Conservation (phyloP, 2,113 vertebrate species). For the Barbus barbus region DNA sequence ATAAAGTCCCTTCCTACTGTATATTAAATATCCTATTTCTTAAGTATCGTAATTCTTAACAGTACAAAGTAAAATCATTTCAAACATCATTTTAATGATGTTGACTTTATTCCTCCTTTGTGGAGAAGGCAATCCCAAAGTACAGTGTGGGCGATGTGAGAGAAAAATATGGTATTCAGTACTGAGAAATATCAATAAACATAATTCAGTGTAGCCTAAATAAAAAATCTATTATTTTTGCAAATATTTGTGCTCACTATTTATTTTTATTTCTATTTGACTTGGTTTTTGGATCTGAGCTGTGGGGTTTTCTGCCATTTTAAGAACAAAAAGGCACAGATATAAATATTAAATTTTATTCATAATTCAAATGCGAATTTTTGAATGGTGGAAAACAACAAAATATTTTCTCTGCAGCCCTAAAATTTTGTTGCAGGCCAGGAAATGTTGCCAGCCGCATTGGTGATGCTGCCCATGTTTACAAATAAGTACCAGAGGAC, state of each 20-base stretch:
- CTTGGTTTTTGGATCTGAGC: neutral
- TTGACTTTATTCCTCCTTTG: neutral
- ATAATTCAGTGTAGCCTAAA: neutral
- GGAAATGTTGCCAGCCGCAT: neutral
- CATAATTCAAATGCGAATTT: neutral
- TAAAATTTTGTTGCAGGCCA: neutral
- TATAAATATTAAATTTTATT: neutral
- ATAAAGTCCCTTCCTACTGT: neutral
- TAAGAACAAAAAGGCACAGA: neutral
- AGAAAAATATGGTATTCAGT: neutral
- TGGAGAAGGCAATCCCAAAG: neutral
- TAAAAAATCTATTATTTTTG: neutral
- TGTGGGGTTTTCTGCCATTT: neutral
- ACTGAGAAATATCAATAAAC: neutral
- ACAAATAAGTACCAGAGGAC: constrained; percentile 8
- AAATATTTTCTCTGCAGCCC: neutral
- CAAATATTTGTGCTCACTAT: neutral
- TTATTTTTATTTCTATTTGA: neutral
- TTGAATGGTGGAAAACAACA: neutral
- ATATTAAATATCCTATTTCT: too few relatives aligned
- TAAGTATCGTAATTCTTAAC: neutral
- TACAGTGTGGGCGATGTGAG: neutral
- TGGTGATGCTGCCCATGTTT: constrained; percentile 16
- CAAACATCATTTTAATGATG: neutral
- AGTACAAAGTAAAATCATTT: neutral